phyloP scores from a whole-genome alignment of 2,113 vertebrate species.

The Microcebus tavaratra region DNA sequence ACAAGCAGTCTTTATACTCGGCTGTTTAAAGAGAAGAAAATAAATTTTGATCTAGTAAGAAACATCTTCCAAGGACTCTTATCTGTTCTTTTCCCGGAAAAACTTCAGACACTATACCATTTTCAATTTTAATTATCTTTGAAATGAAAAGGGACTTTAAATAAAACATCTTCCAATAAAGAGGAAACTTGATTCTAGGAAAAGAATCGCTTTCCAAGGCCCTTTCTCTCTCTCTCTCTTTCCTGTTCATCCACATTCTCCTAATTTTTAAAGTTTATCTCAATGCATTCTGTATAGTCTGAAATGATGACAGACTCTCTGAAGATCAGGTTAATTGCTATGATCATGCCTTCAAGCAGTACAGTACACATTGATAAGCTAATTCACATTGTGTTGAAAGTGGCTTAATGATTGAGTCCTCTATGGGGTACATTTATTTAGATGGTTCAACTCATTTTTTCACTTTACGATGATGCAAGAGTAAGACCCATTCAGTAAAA shows the following conservation, averaged over 20 bases:
- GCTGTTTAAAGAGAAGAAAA: constrained; percentile 50
- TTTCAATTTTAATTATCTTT: constrained; percentile 36
- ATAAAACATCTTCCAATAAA: background rate
- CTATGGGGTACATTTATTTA: background rate
- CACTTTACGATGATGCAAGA: background rate
- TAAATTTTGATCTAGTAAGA: constrained; percentile 48
- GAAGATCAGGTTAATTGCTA: background rate
- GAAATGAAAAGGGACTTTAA: constrained; percentile 15
- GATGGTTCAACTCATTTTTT: background rate
- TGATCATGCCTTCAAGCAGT: background rate
- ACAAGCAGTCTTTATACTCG: background rate
- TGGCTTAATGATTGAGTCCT: background rate
- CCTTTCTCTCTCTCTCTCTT: background rate
- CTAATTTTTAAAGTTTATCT: background rate
- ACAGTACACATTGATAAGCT: background rate
- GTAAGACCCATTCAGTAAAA: background rate
- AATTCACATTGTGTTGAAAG: background rate
- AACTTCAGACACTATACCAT: background rate
- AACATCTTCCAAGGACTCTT: constrained; percentile 3
- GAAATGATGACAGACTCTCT: background rate
- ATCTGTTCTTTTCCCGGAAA: background rate
- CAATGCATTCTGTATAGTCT: background rate
- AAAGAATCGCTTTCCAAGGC: background rate
- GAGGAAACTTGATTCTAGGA: background rate
- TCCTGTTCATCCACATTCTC: background rate